A percentile compares a stretch with the other conserved stretches of the same genome.
Conservation (phyloP, 2,888 invertebrate genomes). For the Drosophila testacea region DNA sequence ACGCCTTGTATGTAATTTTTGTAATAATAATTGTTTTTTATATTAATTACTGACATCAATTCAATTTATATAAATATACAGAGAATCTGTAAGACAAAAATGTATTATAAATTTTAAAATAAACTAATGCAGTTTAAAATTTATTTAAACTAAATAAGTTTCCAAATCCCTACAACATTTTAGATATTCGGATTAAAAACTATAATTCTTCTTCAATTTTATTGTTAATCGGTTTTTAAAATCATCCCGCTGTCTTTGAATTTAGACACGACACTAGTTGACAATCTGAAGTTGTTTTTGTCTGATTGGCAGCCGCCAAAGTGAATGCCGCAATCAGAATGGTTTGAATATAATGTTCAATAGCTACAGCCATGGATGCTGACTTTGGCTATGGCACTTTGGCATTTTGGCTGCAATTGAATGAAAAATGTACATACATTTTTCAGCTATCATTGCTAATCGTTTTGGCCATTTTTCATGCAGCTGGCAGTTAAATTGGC, state of each 20-base stretch:
- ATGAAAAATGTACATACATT: slow-evolving; percentile 45
- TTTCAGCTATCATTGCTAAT: slow-evolving; percentile 29
- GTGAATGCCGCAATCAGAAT: slow-evolving; percentile 45
- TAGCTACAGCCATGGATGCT: slow-evolving; percentile 15
- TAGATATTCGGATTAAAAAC: not conserved
- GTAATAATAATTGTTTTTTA: no score
- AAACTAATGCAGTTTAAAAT: no score
- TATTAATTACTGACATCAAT: not conserved
- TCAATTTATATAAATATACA: not conserved
- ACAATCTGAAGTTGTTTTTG: slow-evolving; percentile 58
- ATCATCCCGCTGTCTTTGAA: slow-evolving; percentile 9
- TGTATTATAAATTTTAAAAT: no score
- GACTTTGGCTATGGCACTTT: slow-evolving; percentile 54
- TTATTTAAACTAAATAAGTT: no score
- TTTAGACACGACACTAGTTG: slow-evolving; percentile 48
- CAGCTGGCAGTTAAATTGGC: slow-evolving; percentile 41
- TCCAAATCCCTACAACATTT: not conserved
- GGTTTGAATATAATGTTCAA: slow-evolving; percentile 43
- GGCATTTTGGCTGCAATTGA: slow-evolving; percentile 65
- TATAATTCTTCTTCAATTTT: not conserved
- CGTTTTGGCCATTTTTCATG: slow-evolving; percentile 40
- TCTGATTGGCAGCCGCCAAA: slow-evolving; percentile 72
- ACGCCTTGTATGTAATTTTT: not conserved
- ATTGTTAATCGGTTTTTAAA: slow-evolving; percentile 12
- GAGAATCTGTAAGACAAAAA: no score